phyloP scores from a whole-genome alignment of 2,113 vertebrate species.

The Eonycteris spelaea region DNA sequence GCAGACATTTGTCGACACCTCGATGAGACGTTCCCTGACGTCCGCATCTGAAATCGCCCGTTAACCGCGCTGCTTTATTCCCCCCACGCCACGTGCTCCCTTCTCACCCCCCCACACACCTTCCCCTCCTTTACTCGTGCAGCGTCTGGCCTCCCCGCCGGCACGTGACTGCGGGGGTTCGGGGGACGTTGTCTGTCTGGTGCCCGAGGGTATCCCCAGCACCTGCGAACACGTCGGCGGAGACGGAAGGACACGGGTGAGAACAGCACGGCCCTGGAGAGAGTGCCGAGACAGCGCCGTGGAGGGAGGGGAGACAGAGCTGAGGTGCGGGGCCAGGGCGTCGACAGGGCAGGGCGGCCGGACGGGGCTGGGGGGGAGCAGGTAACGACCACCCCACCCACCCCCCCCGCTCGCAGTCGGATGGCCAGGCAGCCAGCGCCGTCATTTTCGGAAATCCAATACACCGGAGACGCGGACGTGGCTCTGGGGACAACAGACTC shows the following conservation, averaged over 20 bases:
- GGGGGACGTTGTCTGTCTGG: not conserved
- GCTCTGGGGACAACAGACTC: not conserved
- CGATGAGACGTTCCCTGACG: not conserved
- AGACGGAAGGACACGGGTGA: not conserved
- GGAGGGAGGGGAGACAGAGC: not conserved
- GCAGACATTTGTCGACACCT: not conserved
- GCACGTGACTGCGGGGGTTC: fast-evolving
- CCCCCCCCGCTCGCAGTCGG: not conserved
- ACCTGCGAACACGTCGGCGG: fast-evolving
- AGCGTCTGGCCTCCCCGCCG: not conserved
- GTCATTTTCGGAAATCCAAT: not conserved
- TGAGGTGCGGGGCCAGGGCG: too few species aligned
- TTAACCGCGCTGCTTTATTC: too few species aligned
- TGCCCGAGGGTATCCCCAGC: not conserved
- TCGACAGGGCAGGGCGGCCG: too few species aligned
- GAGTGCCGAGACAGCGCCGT: too few species aligned
- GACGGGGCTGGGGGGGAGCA: not conserved
- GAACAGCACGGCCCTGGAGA: not conserved
- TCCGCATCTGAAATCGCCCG: not conserved
- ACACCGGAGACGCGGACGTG: too few species aligned
- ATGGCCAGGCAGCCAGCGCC: too few species aligned
- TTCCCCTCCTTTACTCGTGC: not conserved
- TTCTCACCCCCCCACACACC: fast-evolving
- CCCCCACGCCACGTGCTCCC: not conserved
- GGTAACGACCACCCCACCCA: too few species aligned